Evolutionary conservation across 2,888 invertebrate genomes (phyloP).

Genomic region (Brassicogethes aeneus): DNA sequence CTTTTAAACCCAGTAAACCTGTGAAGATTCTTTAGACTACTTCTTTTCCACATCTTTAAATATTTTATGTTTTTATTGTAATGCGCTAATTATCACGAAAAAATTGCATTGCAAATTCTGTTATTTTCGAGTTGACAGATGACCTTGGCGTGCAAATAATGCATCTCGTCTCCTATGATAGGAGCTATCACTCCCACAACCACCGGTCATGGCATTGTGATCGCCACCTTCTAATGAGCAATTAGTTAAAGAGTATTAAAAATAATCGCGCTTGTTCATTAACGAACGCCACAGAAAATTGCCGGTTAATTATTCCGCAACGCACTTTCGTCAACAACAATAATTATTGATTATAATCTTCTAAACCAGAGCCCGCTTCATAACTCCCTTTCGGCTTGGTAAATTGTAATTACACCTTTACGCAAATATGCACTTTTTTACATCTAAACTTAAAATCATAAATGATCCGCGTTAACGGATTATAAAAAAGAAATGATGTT

Average conservation of each 20-base stretch:
- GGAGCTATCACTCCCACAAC: not conserved
- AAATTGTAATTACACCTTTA: too few relatives aligned
- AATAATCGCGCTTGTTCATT: not conserved
- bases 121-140: not conserved
- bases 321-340: not conserved
- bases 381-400: not conserved
- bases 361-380: not conserved
- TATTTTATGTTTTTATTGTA: too few relatives aligned
- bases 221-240: not conserved
- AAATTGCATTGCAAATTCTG: too few relatives aligned
- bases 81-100: too few relatives aligned
- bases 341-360: too few relatives aligned
- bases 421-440: too few relatives aligned
- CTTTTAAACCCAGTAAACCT: too few relatives aligned
- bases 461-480: too few relatives aligned
- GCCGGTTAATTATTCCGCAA: not conserved
- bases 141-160: not conserved
- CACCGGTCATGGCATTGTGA: not conserved
- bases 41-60: too few relatives aligned
- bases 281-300: conserved; percentile 1
- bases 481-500: too few relatives aligned
- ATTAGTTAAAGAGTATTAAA: not conserved
- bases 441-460: too few relatives aligned
- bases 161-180: not conserved
- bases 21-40: too few relatives aligned